These are phyloP conservation scores for Drosophila gunungcola DNA, from an alignment of 1,140 invertebrate genomes.

Conservation along the genomic window DNA sequence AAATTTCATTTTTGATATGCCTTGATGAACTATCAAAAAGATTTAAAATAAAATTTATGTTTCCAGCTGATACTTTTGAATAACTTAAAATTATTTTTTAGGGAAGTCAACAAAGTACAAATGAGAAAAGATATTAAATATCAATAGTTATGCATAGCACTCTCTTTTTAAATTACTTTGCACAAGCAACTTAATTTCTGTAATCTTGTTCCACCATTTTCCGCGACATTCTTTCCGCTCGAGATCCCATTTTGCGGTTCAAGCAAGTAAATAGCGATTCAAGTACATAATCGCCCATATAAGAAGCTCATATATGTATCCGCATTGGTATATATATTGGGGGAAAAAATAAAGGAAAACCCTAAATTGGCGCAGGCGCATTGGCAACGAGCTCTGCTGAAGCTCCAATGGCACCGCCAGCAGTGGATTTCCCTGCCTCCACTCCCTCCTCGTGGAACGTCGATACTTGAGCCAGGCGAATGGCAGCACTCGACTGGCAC, in stretches of 20 bases:
- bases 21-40: no score
- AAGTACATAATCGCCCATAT: constrained; percentile 51
- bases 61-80: no score
- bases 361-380: constrained; percentile 77
- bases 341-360: constrained; percentile 61
- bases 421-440: constrained; percentile 28
- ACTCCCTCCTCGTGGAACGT: constrained; percentile 20
- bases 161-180: background rate
- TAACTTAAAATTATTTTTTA: no score
- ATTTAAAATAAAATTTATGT: no score
- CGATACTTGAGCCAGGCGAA: constrained; percentile 80
- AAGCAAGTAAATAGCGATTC: constrained; percentile 30
- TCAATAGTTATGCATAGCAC: background rate
- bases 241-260: constrained; percentile 28
- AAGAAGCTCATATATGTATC: constrained; percentile 31
- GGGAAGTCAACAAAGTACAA: no score
- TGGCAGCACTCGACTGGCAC: constrained; percentile 69
- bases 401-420: constrained; percentile 78
- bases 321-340: constrained; percentile 24
- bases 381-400: constrained; percentile 36
- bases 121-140: background rate
- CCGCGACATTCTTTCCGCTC: constrained; percentile 3
- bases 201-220: constrained; percentile 15
- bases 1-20: no score
- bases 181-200: constrained; percentile 1